Evolutionary conservation across 2,113 vertebrate genomes (phyloP).

Genomic region (Recurvirostra avosetta): DNA sequence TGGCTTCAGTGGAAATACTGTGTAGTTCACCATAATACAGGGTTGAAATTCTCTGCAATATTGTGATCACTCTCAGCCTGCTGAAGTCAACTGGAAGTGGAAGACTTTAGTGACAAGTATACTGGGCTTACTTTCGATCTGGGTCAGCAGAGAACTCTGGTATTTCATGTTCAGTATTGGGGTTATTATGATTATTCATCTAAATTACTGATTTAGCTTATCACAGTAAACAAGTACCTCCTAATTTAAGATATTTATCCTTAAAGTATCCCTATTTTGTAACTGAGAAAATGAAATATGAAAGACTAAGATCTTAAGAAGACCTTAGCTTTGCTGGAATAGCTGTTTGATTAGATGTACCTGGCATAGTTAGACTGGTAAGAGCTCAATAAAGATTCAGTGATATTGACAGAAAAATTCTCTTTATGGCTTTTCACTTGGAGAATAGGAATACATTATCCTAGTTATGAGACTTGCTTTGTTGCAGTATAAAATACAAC

Average conservation of each 20-base stretch:
- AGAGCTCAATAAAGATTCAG: neutral
- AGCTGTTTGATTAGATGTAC: neutral
- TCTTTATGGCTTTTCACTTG: neutral
- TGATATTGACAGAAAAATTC: neutral
- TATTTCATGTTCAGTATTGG: neutral
- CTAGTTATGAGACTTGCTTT: neutral
- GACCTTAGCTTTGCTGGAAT: neutral
- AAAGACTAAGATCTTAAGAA: neutral
- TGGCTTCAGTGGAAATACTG: neutral
- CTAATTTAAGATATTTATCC: neutral
- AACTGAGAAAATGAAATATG: neutral
- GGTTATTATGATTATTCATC: neutral
- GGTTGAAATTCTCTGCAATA: neutral
- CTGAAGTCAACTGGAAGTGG: neutral
- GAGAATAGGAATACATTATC: neutral
- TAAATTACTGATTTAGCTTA: neutral
- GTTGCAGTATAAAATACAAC: neutral
- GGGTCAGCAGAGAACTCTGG: neutral
- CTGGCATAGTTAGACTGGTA: neutral
- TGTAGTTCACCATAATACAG: neutral
- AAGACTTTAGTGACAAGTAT: neutral
- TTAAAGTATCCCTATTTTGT: neutral
- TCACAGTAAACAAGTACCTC: neutral
- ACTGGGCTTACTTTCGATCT: neutral
- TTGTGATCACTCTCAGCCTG: neutral